Conservation (phyloP, 2,888 invertebrate species). For the Sepioteuthis lessoniana region DNA sequence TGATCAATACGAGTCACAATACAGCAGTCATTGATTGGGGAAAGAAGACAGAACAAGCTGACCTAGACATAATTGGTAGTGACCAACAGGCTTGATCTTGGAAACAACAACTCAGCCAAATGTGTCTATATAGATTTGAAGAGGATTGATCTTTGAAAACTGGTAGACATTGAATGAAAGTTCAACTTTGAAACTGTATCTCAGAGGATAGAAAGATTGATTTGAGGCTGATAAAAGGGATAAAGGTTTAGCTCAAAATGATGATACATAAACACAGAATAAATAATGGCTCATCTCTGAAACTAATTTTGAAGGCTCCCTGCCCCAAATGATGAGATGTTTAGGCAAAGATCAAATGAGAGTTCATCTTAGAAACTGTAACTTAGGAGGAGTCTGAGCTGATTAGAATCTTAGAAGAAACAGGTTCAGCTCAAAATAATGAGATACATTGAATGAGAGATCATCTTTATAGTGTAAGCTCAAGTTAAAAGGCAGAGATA, state of each 20-base stretch:
- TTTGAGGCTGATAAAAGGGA: background rate
- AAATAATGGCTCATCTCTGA: too few relatives aligned
- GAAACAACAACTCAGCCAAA: background rate
- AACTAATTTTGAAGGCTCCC: too few relatives aligned
- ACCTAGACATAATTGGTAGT: slow-evolving; percentile 33
- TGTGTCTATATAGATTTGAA: background rate
- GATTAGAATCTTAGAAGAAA: too few relatives aligned
- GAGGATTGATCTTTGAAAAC: background rate
- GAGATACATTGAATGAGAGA: background rate
- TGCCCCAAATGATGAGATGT: too few relatives aligned
- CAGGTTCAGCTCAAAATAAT: background rate
- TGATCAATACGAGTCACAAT: background rate
- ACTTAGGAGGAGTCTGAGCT: too few relatives aligned
- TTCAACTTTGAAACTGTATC: background rate
- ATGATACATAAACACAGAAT: too few relatives aligned
- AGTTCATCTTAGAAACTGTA: background rate
- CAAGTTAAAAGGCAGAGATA: too few relatives aligned
- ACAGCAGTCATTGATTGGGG: background rate
- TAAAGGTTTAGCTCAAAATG: background rate
- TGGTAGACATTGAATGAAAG: background rate
- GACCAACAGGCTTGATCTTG: background rate
- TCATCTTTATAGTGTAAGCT: background rate
- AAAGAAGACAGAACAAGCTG: background rate
- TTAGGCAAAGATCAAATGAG: too few relatives aligned
- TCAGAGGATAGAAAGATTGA: background rate